These are phyloP conservation scores for Drosophila conformis DNA, from an alignment of 2,888 invertebrate species.

Conservation along the genomic window DNA sequence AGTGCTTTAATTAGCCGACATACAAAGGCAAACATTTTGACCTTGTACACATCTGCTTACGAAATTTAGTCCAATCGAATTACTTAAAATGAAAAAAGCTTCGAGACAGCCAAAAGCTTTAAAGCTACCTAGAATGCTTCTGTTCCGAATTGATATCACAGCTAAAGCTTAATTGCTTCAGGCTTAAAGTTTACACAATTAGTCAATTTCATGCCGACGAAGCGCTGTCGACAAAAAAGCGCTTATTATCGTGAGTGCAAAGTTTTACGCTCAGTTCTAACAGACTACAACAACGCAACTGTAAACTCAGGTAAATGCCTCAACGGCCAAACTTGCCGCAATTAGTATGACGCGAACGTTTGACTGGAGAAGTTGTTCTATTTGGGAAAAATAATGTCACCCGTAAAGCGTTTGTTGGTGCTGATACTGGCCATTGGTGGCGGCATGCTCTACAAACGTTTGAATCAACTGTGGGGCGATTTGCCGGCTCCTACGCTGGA, in stretches of 20 bases:
- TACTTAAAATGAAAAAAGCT: slow-evolving; percentile 28
- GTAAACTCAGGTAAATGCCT: slow-evolving; percentile 33
- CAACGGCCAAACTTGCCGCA: not conserved
- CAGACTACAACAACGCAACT: slow-evolving; percentile 1
- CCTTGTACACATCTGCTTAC: slow-evolving; percentile 27
- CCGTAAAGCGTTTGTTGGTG: slow-evolving; percentile 61
- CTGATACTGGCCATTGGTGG: slow-evolving; percentile 70
- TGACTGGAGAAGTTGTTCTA: slow-evolving; percentile 22
- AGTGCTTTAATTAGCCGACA: not conserved
- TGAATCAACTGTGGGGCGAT: slow-evolving; percentile 60
- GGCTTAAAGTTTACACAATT: slow-evolving; percentile 3
- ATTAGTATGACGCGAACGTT: slow-evolving; percentile 40
- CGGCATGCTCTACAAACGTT: slow-evolving; percentile 69
- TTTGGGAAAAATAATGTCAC: slow-evolving; percentile 55
- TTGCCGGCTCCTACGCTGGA: slow-evolving; percentile 68
- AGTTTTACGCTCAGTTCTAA: slow-evolving; percentile 26
- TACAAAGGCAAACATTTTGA: slow-evolving; percentile 25
- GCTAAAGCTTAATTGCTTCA: not conserved
- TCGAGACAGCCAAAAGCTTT: slow-evolving; percentile 6
- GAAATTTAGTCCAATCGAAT: slow-evolving; percentile 21
- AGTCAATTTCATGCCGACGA: not conserved
- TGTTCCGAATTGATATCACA: not conserved
- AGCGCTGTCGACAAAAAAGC: slow-evolving; percentile 20
- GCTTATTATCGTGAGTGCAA: slow-evolving; percentile 49
- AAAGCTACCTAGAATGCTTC: not conserved